A percentile compares a stretch with the other conserved stretches of the same genome.
These are phyloP conservation scores for Euglossa dilemma DNA, from an alignment of 1,140 invertebrate species.

Conservation along the genomic window DNA sequence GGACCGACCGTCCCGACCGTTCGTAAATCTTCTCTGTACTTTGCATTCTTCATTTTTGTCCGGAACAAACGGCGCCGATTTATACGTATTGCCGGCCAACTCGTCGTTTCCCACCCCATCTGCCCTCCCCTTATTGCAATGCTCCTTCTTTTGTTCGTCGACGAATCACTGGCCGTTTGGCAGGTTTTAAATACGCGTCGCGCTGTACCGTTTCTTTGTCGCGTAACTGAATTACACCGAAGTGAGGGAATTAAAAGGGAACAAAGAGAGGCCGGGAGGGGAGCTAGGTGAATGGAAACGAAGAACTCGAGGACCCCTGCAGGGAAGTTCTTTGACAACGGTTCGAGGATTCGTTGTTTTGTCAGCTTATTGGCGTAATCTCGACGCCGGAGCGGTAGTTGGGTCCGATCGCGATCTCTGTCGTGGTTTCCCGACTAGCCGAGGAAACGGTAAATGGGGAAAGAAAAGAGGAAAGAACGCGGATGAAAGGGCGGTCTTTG, in stretches of 20 bases:
- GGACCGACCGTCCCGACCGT: background rate
- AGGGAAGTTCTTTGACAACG: background rate
- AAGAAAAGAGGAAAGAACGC: background rate
- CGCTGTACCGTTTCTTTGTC: background rate
- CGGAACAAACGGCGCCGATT: slow-evolving; percentile 6
- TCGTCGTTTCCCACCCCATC: background rate
- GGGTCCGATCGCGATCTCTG: background rate
- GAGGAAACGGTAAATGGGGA: background rate
- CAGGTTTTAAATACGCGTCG: slow-evolving; percentile 1
- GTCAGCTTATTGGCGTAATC: background rate
- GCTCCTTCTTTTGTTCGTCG: background rate
- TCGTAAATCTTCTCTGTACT: background rate
- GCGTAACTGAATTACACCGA: background rate
- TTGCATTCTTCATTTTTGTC: background rate
- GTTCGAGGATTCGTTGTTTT: background rate
- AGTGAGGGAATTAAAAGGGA: no score
- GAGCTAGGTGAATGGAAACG: background rate
- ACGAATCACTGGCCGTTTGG: background rate
- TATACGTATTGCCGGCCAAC: background rate
- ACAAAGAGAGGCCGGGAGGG: background rate
- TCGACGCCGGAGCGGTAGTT: background rate
- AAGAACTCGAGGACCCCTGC: no score
- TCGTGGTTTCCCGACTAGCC: background rate
- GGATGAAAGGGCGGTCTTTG: slow-evolving; percentile 18
- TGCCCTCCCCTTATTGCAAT: background rate